Evolutionary conservation across 2,888 invertebrate species (phyloP).

Genomic region (Erannis defoliaria): DNA sequence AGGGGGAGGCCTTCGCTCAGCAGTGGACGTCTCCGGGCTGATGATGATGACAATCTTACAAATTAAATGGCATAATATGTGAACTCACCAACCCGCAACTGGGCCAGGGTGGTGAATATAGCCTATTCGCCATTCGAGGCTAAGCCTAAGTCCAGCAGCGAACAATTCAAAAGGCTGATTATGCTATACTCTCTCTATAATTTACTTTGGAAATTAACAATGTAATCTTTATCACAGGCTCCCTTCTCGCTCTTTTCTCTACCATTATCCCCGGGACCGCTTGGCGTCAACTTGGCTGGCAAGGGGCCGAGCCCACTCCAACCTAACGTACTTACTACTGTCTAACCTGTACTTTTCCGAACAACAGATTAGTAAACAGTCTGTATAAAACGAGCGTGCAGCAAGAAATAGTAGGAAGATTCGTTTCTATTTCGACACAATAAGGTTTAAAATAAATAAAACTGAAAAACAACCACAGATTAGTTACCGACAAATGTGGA

Average conservation of each 20-base stretch:
- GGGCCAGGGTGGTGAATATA: no score
- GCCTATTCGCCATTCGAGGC: no score
- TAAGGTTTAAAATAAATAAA: constrained; percentile 2
- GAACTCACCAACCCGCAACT: no score
- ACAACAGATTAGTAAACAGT: background rate
- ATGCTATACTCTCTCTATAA: no score
- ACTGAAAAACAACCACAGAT: constrained; percentile 4
- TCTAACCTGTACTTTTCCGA: background rate
- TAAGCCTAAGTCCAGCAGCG: no score
- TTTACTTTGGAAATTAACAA: no score
- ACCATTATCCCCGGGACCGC: background rate
- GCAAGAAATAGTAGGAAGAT: background rate
- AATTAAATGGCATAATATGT: no score
- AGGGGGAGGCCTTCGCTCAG: no score
- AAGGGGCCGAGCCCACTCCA: background rate
- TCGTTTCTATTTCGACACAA: background rate
- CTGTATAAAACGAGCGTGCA: background rate
- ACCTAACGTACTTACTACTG: background rate
- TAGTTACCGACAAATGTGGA: background rate
- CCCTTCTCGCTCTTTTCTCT: background rate
- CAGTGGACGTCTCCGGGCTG: no score
- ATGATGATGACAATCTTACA: no score
- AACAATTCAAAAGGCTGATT: no score
- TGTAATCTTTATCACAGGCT: no score
- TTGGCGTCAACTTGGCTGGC: constrained; percentile 26